These are phyloP conservation scores for Zalophus californianus DNA, from an alignment of 2,797 vertebrate species.

Conservation along the genomic window DNA sequence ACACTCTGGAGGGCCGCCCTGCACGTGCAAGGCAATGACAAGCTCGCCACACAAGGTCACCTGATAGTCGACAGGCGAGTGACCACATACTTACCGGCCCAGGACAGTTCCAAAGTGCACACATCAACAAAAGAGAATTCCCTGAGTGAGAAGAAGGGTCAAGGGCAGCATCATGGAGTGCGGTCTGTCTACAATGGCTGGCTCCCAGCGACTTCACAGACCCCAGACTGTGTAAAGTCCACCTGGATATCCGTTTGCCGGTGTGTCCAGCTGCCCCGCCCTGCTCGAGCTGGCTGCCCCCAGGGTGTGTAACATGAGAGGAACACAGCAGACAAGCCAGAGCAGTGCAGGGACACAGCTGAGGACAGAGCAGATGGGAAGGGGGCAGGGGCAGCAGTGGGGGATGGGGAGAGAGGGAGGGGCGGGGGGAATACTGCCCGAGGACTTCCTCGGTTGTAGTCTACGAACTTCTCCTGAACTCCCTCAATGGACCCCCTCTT, in stretches of 20 bases:
- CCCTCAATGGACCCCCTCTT: accelerated
- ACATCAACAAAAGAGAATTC: accelerated
- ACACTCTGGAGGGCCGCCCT: neutral
- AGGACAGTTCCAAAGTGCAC: accelerated
- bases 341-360: neutral
- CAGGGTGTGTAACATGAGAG: accelerated
- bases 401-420: too few species aligned
- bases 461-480: accelerated
- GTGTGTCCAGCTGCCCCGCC: neutral
- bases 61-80: accelerated
- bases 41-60: neutral
- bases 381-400: accelerated
- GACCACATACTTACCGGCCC: accelerated
- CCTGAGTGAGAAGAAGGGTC: neutral
- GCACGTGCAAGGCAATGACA: neutral
- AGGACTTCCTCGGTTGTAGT: too few species aligned
- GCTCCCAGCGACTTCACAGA: neutral
- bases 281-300: neutral
- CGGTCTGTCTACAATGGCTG: neutral
- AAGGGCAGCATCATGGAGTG: accelerated
- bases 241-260: neutral
- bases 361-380: neutral
- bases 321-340: neutral
- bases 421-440: accelerated
- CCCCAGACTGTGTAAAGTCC: accelerated